Evolutionary conservation across 2,797 vertebrate species (phyloP).

Genomic region (Ibycter americanus): DNA sequence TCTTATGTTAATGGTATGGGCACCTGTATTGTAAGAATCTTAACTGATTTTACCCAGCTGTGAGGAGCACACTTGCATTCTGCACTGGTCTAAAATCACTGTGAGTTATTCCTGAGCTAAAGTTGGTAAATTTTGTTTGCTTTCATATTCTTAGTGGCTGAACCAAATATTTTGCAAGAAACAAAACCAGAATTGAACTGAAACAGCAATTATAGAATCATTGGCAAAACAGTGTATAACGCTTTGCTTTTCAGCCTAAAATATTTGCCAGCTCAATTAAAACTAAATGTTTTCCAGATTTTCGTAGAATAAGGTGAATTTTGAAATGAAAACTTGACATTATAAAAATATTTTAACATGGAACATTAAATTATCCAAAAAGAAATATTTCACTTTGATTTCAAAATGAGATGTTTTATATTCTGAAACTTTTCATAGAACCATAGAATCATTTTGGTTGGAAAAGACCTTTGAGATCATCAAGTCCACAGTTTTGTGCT

Average conservation of each 20-base stretch:
- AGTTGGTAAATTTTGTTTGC: neutral
- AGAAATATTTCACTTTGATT: neutral
- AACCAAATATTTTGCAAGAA: neutral
- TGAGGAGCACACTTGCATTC: neutral
- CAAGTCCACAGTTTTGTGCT: neutral
- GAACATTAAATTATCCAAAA: neutral
- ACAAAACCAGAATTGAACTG: neutral
- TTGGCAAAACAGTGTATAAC: neutral
- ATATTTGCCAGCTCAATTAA: slow-evolving; percentile 3
- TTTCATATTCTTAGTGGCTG: neutral
- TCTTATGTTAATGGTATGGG: neutral
- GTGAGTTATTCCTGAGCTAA: neutral
- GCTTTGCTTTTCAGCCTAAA: slow-evolving; percentile 6
- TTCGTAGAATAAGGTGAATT: neutral
- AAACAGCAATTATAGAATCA: neutral
- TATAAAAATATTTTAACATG: neutral
- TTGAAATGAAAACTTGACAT: neutral
- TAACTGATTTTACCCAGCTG: neutral
- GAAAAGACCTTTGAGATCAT: too few species aligned
- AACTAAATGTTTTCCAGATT: neutral
- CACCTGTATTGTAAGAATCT: neutral
- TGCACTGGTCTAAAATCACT: neutral
- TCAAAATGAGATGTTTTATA: neutral
- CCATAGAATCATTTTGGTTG: too few species aligned
- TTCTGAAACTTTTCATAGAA: neutral